Base-by-base conservation (phyloP, 2,113 vertebrate genomes). In the Cochlearius cochlearius region DNA sequence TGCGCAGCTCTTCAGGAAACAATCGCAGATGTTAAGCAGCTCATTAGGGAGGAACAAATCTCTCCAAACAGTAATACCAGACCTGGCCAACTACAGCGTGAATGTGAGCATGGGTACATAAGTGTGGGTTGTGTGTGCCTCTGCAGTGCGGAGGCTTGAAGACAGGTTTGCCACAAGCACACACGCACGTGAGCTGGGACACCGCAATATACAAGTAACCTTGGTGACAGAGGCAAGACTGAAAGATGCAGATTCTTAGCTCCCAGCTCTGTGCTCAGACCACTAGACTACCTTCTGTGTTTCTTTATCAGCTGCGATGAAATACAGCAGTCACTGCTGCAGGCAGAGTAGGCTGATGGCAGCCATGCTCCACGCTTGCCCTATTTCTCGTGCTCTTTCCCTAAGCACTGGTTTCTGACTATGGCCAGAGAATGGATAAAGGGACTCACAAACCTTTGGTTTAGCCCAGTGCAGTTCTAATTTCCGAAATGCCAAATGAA, bases 201-300 rank as follows among this genome's bases (percentile, higher is more conserved):
- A 79, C 59, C 41, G 94, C 29, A 3, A 53, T 58, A 64, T 13
- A 62, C 66, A 76, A 82, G 96, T 97, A 95, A 97, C 95, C 92
- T 95, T 97, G 95, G 95, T 85, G 95, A 97, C 92, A 97, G 92
- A 89, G 87, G 85, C 80, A 91, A 20, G 84, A 82, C 62, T 88
- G 78, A 83, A 89, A 73, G 52, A 56, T 12, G 10, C 10, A 0
- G 53, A 94, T 92, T 92, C 91, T 30, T 2, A 67, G 91, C 92
- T 97, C 49, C 80, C 86, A 64, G 90, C 76, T 84, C 88, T 62
- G 68, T 56, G 88, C 72, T 84, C 86, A 92, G 79, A 72, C 76
- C 77, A 64, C 53, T 75, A 72, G 60, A 49, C 86, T 78, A 64
- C 5, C 7, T 45, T 94, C 88, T 49, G 5, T 39, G 26, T 74